Conservation (phyloP, 2,888 invertebrate species). For the Hypena proboscidalis region DNA sequence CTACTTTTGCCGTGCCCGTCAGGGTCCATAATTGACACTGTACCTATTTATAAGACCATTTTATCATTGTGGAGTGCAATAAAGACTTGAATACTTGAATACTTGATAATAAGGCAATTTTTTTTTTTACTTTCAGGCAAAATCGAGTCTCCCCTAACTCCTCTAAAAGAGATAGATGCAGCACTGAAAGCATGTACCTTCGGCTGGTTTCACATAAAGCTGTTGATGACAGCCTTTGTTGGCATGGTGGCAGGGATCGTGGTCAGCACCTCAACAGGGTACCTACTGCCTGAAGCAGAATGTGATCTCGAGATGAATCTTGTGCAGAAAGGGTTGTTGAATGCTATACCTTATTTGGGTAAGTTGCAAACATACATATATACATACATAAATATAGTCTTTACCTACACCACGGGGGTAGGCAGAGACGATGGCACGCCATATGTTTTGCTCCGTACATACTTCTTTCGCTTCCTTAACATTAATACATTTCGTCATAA, state of each 20-base stretch:
- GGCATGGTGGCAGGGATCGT: slow-evolving; percentile 54
- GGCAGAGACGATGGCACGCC: no score
- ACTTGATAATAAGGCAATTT: background rate
- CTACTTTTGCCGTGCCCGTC: no score
- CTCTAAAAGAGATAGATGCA: slow-evolving; percentile 65
- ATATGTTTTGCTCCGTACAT: no score
- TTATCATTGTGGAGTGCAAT: no score
- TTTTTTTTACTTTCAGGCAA: slow-evolving; percentile 46
- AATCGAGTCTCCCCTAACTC: slow-evolving; percentile 24
- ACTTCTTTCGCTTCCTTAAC: no score
- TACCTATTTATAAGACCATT: no score
- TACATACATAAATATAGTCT: no score
- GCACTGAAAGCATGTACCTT: slow-evolving; percentile 65
- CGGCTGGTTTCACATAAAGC: slow-evolving; percentile 61
- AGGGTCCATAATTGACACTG: no score
- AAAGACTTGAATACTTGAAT: no score
- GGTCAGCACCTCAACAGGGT: slow-evolving; percentile 59
- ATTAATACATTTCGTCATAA: no score
- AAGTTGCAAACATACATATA: no score
- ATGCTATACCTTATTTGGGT: slow-evolving; percentile 70
- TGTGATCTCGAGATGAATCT: slow-evolving; percentile 69
- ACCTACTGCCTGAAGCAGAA: slow-evolving; percentile 67
- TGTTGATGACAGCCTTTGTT: slow-evolving; percentile 52
- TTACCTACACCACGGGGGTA: no score
- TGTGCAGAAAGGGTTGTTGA: slow-evolving; percentile 65